Percentiles rank a stretch among this genome's conserved stretches.
Conservation (phyloP, 2,888 invertebrate species). For the Cantharis nigra region DNA sequence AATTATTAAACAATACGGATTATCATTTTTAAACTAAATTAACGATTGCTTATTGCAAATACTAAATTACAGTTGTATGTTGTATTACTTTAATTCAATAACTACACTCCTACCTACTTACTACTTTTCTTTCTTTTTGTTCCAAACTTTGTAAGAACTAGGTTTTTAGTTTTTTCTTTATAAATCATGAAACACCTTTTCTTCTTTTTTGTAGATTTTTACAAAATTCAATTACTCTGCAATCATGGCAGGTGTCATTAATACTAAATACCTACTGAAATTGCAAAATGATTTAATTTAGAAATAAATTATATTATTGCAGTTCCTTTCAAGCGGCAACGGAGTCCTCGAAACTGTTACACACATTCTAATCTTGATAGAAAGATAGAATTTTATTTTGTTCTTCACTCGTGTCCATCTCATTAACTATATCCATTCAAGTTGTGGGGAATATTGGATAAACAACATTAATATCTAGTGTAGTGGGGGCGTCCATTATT, state of each 20-base stretch:
- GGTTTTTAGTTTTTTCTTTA: background rate
- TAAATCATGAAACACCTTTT: background rate
- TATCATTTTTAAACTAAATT: background rate
- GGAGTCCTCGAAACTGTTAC: too few species aligned
- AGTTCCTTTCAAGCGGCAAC: too few species aligned
- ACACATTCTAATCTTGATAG: too few species aligned
- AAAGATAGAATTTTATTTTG: too few species aligned
- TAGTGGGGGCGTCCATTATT: too few species aligned
- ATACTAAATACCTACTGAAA: too few species aligned
- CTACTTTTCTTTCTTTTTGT: background rate
- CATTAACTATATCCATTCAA: too few species aligned
- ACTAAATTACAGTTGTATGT: background rate
- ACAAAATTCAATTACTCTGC: background rate
- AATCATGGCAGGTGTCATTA: too few species aligned
- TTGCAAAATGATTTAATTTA: background rate
- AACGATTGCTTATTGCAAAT: background rate
- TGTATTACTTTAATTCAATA: background rate
- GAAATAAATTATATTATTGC: too few species aligned
- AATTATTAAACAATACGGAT: background rate
- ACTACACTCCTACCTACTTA: background rate
- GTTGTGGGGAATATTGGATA: too few species aligned
- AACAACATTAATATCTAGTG: too few species aligned
- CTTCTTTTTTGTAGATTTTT: background rate
- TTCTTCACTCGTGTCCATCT: too few species aligned
- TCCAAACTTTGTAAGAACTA: background rate